phyloP scores from a whole-genome alignment of 2,113 vertebrate species.

The Gorsachius goisagi region DNA sequence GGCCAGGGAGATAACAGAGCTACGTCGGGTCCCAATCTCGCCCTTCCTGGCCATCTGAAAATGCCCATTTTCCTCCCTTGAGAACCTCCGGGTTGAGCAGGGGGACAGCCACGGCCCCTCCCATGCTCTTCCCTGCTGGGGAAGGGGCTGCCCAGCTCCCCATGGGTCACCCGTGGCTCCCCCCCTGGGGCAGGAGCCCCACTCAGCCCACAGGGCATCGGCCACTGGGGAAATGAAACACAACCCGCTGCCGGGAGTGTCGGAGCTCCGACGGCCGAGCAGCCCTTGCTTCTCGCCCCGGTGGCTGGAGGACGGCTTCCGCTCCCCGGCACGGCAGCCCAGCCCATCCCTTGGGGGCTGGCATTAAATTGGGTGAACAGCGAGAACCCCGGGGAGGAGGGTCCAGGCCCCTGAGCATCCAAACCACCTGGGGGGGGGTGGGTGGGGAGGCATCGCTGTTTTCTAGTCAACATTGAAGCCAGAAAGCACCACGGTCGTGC shows the following conservation, averaged over 20 bases:
- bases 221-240: neutral
- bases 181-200: accelerated
- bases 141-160: neutral
- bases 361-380: neutral
- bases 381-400: neutral
- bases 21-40: neutral
- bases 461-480: accelerated
- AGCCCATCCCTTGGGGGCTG: neutral
- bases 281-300: neutral
- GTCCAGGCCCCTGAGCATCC: neutral
- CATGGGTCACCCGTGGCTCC: neutral
- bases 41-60: neutral
- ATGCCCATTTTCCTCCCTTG: neutral
- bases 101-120: neutral
- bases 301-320: accelerated
- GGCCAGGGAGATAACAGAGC: neutral
- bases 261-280: accelerated
- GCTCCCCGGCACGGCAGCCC: neutral
- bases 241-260: accelerated
- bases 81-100: accelerated
- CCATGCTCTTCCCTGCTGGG: neutral
- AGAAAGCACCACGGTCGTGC: accelerated
- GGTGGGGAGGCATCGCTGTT: neutral
- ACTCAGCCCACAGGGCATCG: neutral
- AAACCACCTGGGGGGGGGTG: neutral